These are phyloP conservation scores for Condylura cristata DNA, from an alignment of 2,113 vertebrate species.

Conservation along the genomic window DNA sequence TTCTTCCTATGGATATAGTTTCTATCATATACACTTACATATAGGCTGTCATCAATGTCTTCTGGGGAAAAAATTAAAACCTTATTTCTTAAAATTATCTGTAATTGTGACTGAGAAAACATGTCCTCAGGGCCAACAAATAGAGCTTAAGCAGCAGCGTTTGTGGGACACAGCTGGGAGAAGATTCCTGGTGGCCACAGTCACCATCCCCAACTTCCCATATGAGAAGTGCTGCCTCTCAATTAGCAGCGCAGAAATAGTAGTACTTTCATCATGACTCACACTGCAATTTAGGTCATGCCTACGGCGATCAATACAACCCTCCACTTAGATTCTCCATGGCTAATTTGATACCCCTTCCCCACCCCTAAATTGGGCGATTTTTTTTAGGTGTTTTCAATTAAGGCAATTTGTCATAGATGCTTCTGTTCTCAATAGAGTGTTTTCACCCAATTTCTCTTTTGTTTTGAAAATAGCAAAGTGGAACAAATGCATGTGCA, in stretches of 20 bases:
- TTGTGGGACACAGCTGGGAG: not conserved
- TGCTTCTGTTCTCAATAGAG: slow-evolving; percentile 32
- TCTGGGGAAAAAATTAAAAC: not conserved
- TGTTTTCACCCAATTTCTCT: slow-evolving; percentile 32
- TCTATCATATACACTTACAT: not conserved
- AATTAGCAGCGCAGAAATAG: not conserved
- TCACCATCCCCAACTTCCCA: not conserved
- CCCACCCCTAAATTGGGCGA: not conserved
- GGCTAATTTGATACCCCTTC: not conserved
- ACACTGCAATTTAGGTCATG: slow-evolving; percentile 58
- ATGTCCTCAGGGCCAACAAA: not conserved
- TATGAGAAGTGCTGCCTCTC: not conserved
- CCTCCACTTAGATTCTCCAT: not conserved
- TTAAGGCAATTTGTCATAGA: slow-evolving; percentile 66
- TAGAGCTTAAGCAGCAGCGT: not conserved
- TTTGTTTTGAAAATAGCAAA: slow-evolving; percentile 51
- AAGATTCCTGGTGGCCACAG: not conserved
- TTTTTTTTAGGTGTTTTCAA: slow-evolving; percentile 45
- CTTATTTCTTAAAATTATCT: not conserved
- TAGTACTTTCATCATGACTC: slow-evolving; percentile 43
- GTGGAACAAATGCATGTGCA: not conserved
- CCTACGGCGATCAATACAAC: slow-evolving; percentile 43
- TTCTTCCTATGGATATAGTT: not conserved
- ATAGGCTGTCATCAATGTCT: not conserved
- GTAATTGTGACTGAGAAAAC: not conserved